Conservation (phyloP, 2,888 invertebrate genomes). For the Drosophila pseudotalamancana region DNA sequence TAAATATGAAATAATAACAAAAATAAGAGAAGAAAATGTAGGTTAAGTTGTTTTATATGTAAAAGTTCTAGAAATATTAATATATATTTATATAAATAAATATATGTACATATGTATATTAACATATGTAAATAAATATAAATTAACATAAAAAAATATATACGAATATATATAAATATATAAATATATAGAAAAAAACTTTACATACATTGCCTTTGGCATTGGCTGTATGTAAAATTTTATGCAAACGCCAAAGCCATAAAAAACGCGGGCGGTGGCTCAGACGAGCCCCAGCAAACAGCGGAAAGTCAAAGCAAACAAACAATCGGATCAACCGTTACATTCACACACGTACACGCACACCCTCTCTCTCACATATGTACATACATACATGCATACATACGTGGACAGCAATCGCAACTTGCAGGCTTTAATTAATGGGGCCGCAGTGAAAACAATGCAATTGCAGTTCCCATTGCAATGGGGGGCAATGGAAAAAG, state of each 20-base stretch:
- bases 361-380: not conserved
- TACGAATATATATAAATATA: no score
- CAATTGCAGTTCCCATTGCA: slow-evolving; percentile 42
- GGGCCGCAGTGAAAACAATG: slow-evolving; percentile 39
- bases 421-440: slow-evolving; percentile 60
- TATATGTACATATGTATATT: no score
- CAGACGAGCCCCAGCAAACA: slow-evolving; percentile 16
- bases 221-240: slow-evolving; percentile 18
- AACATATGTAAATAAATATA: no score
- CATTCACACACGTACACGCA: slow-evolving; percentile 18
- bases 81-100: no score
- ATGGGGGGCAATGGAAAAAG: not conserved
- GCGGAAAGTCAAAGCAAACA: slow-evolving; percentile 34
- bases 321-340: slow-evolving; percentile 52
- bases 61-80: no score
- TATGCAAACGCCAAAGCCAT: slow-evolving; percentile 45
- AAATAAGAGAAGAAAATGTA: no score
- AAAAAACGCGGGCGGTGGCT: slow-evolving; percentile 29
- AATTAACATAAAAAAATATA: no score
- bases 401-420: slow-evolving; percentile 6
- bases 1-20: no score
- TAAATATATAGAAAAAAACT: no score
- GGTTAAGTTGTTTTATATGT: no score
- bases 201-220: not conserved
- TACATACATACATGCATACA: slow-evolving; percentile 1